phyloP scores from a whole-genome alignment of 2,888 invertebrate species.

The Eremobia ochroleuca region DNA sequence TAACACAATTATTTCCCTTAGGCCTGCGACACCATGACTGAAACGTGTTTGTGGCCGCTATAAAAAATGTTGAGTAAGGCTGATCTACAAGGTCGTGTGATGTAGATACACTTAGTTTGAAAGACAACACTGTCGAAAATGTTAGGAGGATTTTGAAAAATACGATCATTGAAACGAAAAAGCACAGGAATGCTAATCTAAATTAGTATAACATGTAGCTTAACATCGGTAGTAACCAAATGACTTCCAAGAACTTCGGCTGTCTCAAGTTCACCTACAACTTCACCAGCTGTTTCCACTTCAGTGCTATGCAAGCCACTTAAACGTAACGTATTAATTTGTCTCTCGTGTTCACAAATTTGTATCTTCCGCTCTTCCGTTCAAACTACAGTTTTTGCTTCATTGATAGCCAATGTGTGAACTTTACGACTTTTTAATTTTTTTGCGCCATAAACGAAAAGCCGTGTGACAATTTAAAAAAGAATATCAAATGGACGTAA shows the following conservation, averaged over 20 bases:
- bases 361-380: conserved; percentile 84
- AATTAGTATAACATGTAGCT: conserved; percentile 23
- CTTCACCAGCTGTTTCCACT: conserved; percentile 85
- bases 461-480: conserved; percentile 63
- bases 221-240: conserved; percentile 20
- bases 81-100: not conserved
- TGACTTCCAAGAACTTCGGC: conserved; percentile 45
- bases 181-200: conserved; percentile 11
- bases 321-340: conserved; percentile 82
- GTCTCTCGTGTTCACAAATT: conserved; percentile 88
- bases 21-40: not conserved
- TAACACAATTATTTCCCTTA: not conserved
- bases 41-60: not conserved
- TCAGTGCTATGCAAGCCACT: conserved; percentile 67
- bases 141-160: not conserved
- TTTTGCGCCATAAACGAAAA: conserved; percentile 63
- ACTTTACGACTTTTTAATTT: conserved; percentile 62
- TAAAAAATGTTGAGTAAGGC: not conserved
- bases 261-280: conserved; percentile 54
- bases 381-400: conserved; percentile 71
- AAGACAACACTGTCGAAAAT: not conserved
- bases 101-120: not conserved
- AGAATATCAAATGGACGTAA: conserved; percentile 56
- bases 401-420: conserved; percentile 63
- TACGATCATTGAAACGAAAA: not conserved